These are phyloP conservation scores for Ephestia elutella DNA, from an alignment of 1,140 invertebrate genomes.

Conservation along the genomic window DNA sequence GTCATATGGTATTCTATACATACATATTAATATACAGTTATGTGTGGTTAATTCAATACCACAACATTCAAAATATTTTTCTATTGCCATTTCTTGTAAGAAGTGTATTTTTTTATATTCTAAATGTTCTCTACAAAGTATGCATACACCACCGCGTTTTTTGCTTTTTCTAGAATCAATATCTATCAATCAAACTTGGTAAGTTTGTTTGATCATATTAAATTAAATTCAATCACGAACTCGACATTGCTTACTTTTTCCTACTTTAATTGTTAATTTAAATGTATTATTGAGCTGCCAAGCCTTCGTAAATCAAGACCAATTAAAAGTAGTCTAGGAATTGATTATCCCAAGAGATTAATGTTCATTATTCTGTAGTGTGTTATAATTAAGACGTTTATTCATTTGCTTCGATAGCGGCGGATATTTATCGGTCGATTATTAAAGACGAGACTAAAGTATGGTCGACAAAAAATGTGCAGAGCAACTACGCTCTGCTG, in stretches of 20 bases:
- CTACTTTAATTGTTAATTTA: slow-evolving; percentile 14
- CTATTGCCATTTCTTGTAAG: too few relatives aligned
- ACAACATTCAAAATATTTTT: too few relatives aligned
- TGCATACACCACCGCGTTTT: too few relatives aligned
- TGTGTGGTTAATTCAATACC: too few relatives aligned
- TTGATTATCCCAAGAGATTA: slow-evolving; percentile 27
- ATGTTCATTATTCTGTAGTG: slow-evolving; percentile 22
- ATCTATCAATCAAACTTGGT: too few relatives aligned
- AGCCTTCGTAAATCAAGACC: slow-evolving; percentile 23
- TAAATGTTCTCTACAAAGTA: too few relatives aligned
- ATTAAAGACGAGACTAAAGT: slow-evolving; percentile 3
- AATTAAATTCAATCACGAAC: slow-evolving; percentile 8
- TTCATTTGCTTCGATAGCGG: slow-evolving; percentile 21
- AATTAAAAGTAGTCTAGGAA: slow-evolving; percentile 26
- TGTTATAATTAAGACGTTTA: slow-evolving; percentile 31
- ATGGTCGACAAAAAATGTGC: not conserved
- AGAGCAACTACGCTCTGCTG: too few relatives aligned
- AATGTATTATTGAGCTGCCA: slow-evolving; percentile 6
- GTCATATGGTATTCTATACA: too few relatives aligned
- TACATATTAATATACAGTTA: too few relatives aligned
- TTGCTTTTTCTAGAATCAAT: too few relatives aligned
- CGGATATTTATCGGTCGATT: slow-evolving; percentile 23
- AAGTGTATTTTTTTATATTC: too few relatives aligned
- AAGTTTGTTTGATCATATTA: too few relatives aligned
- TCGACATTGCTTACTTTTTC: not conserved